Base-by-base conservation (phyloP, 2,797 vertebrate species). In the Malacoraja senta region DNA sequence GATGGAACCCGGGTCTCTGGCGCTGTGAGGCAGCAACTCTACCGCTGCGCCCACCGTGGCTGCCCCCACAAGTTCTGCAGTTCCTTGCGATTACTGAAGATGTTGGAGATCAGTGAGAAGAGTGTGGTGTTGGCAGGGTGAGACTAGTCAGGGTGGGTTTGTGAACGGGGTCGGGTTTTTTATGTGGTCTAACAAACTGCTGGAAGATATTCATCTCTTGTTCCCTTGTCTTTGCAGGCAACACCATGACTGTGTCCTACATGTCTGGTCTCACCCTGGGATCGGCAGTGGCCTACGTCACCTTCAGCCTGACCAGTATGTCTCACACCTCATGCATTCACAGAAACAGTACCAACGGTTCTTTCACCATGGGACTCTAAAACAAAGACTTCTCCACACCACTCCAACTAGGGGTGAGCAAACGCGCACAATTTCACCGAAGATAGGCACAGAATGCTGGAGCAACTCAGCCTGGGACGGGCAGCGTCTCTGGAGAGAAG, bases 241-340 rank as follows among this genome's bases (percentile, higher is more conserved):
- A 99, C 96, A 99, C 98, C 93, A 99, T 99, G 99, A 99, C 98
- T 0, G 98, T 99, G 94, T 99, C 99, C 94, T 99, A 99, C 93
- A 99, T 99, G 99, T 97, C 98, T 0, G 99, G 99, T 63, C 61
- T 99, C 95, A 99, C 99, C 74, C 94, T 99, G 94, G 99, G 99
- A 95, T 99, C 99, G 0, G 97, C 97, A 0, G 98, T 99, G 94
- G 98, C 98, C 0, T 99, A 99, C 44, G 98, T 97, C 29, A 97
- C 98, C 72, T 99, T 98, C 96, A 98, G 97, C 96, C 98, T 99
- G 95, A 97, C 97, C 91, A 96, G 96, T 0, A 95, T 95, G 0
- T 95, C 96, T 88, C 97, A 97, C 35, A 96, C 95, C 71, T 95
- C 95, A 93, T 97, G 96, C 80, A 94, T 96, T 86, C 96, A 94